Percentiles rank a stretch among this genome's conserved stretches.
Conservation (phyloP, 2,888 invertebrate species). For the Corbicula japonica region DNA sequence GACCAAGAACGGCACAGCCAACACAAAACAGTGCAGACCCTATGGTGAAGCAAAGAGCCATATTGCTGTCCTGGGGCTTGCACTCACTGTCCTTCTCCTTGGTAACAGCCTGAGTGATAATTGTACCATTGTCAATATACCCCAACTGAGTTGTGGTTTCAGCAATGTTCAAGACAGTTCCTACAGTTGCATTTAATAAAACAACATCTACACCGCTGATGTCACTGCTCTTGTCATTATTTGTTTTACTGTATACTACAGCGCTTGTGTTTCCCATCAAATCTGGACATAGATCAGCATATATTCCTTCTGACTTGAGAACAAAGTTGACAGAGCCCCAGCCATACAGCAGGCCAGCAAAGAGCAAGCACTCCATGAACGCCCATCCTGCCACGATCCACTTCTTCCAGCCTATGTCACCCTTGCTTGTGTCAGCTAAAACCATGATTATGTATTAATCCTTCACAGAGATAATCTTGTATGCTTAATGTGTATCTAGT, state of each 20-base stretch:
- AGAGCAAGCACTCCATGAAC: constrained; percentile 75
- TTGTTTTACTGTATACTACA: neutral
- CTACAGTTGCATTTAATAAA: constrained; percentile 10
- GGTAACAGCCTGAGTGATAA: neutral
- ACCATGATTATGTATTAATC: constrained; percentile 54
- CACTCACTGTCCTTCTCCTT: constrained; percentile 41
- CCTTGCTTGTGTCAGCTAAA: constrained; percentile 48
- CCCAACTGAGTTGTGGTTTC: neutral
- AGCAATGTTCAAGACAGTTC: neutral
- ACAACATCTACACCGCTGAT: constrained; percentile 19
- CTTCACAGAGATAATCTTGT: too few species aligned
- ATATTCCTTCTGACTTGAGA: constrained; percentile 74
- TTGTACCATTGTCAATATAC: constrained; percentile 1
- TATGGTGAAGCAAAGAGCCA: constrained; percentile 76
- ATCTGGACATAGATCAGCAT: constrained; percentile 62
- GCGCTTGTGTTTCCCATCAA: neutral
- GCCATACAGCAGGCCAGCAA: constrained; percentile 79
- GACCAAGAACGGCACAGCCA: constrained; percentile 77
- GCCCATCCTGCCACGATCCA: constrained; percentile 73
- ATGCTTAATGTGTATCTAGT: too few species aligned
- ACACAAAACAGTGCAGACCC: constrained; percentile 74
- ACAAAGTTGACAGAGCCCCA: constrained; percentile 79
- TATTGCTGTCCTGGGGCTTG: constrained; percentile 67
- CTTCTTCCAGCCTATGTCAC: constrained; percentile 62
- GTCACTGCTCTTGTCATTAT: constrained; percentile 4